Evolutionary conservation across 2,888 invertebrate species (phyloP), one percentile per base, ranked within the genome.

Genomic region (Mythimna ferrago): DNA sequence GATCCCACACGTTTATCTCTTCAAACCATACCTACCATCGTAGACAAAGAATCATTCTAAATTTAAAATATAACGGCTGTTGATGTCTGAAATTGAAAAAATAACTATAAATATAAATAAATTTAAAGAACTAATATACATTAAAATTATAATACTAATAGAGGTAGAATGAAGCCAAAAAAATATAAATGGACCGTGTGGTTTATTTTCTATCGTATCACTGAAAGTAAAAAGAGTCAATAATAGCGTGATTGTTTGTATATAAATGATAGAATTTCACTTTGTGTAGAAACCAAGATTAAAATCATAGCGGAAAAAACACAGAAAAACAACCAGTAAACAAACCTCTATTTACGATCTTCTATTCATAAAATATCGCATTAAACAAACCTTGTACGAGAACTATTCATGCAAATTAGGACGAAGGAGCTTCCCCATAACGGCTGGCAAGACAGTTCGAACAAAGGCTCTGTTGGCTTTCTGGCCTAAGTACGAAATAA

Each of bases 371-470:
- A 71, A 90, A 90, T 89, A 85, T 82, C 78, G 84, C 83, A 87
- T 89, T 86, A 89, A 86, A 82, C 84, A 85, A 88, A 85, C 82
- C 73, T 78, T 70, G 69, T 67, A 75, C 77, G 84, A 85, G 84
- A 88, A 91, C 89, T 91, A 90, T 92, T 94, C 88, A 91, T 92
- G 92, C 90, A 93, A 93, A 94, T 93, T 88, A 91, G 91, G 89
- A 88, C 86, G 86, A 89, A 88, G 89, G 84, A 89, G 88, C 90
- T 87, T 87, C 86, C 87, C 84, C 81, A 85, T 89, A 87, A 88
- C 78, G 87, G 88, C 66, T 80, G 75, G 85, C 80, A 88, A 88
- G 89, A 90, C 86, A 87, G 88, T 85, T 86, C 81, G 87, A 88
- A 92, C 91, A 92, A 92, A 92, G 90, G 88, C 90, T 91, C 90